Base-by-base conservation (phyloP, 2,797 vertebrate species). In the Sebastes umbrosus region DNA sequence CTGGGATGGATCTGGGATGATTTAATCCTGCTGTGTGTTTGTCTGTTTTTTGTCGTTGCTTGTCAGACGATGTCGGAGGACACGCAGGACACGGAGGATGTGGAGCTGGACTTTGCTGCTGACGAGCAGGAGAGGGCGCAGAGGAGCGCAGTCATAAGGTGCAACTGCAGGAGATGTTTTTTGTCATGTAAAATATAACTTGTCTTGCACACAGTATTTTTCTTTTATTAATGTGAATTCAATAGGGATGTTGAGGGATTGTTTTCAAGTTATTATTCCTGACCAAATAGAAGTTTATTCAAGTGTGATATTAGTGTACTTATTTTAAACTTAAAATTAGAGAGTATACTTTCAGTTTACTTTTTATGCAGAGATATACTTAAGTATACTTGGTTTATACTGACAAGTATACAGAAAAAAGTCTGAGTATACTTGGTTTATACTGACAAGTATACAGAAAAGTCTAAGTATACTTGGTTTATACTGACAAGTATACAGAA, bases 41-140 rank as follows among this genome's bases (percentile, higher is more conserved):
- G 67, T 84, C 25, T 34, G 36, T 39, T 36, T 39, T 69, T 39
- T 84, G 24, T 79, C 18, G 12, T 74, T 77, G 82, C 66, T 58
- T 63, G n/a, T 20, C 78, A 88, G 78, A 50, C 75, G 78, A 92
- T 92, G 86, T 86, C 85, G 82, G 94, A 97, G 65, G 97, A 96
- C 34, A 88, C 87, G 12, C 96, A 97, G 88, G 96, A 97, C 14
- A 88, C 89, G 6, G 96, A 97, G 85, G 96, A 97, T 73, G 96
- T 97, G 55, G 96, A 96, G 77, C 93, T 97, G 74, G 96, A 97
- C 88, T 96, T 96, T 84, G 94, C 97, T 80, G 96, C 96, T 87
- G 96, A 96, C 54, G 96, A 97, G 82, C 91, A 80, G 31, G 83
- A 93, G 75, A 94, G 90, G 78, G 93, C 92, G 86, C 84, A 92